Evolutionary conservation across 37 sponge, comb jelly and placozoan genomes (phyloP).

Genomic region (Hexactinellida sp.): DNA sequence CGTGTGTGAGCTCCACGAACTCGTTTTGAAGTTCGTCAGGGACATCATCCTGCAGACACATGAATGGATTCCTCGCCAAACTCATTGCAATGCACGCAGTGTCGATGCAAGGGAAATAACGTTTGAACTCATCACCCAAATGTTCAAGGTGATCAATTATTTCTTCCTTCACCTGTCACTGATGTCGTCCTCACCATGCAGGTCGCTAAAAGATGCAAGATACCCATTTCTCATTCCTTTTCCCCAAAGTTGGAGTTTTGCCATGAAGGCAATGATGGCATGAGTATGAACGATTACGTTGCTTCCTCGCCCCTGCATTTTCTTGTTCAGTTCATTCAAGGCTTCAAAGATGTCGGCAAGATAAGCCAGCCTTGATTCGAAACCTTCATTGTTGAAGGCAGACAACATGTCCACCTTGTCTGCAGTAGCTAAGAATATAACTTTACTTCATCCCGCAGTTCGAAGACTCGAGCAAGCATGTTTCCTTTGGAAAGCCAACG

Average conservation of each 20-base stretch:
- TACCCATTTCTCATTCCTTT: background rate
- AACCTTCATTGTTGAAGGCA: background rate
- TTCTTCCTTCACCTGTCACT: background rate
- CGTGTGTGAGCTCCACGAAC: background rate
- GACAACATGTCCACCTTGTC: background rate
- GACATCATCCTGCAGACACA: background rate
- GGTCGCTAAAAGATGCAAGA: background rate
- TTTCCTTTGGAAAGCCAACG: constrained; percentile 13
- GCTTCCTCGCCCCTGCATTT: background rate
- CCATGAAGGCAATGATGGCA: background rate
- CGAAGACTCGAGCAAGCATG: background rate
- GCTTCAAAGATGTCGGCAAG: constrained; percentile 13
- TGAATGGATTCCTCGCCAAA: background rate
- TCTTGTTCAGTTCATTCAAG: background rate
- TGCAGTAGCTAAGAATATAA: background rate
- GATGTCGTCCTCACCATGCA: background rate
- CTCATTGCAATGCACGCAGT: background rate
- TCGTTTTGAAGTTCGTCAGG: background rate
- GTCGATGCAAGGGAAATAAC: background rate
- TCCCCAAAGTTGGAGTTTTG: background rate
- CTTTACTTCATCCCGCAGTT: background rate
- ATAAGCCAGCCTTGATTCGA: background rate
- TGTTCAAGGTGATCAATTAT: background rate
- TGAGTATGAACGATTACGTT: background rate
- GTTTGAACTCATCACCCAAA: background rate